Base-by-base conservation (phyloP, 2,797 vertebrate species). In the Tympanoctomys barrerae region DNA sequence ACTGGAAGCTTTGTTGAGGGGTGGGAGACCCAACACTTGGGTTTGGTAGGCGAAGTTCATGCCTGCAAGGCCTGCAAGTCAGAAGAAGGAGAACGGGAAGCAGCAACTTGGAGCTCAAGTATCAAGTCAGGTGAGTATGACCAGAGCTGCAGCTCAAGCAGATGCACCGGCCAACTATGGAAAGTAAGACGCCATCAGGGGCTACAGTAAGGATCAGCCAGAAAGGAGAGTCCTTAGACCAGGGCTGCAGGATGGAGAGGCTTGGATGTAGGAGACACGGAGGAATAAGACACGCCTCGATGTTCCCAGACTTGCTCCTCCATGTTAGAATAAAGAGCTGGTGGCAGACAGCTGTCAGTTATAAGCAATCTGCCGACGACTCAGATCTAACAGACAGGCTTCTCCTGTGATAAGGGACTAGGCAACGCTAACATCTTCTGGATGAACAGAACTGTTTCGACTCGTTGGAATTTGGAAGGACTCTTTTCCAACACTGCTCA, bases 381-480 rank as follows among this genome's bases (percentile, higher is more conserved):
- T 46, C 61, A 81, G 54, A 70, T 88, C 96, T 95, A 57, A 90
- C 94, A 54, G 46, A 77, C 52, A 86, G 77, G 59, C 8, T 88
- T 86, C 70, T 83, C 78, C 13, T 79, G 61, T 16, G 94, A 90
- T 91, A 89, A 89, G 31, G 26, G 59, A 46, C 92, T 57, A 46
- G 82, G 59, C 92, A 90, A 80, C 70, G 87, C n/a, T 87, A 95
- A 33, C 82, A 66, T 5, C 83, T 36, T 61, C 79, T 33, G 86
- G 94, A 87, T 91, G 88, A 94, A 84, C 10, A 88, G 64, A 93
- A 91, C 70, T 70, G 96, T 84, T 97, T 90, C 75, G 24, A 26
- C 80, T 87, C 92, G 64, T 7, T 94, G 95, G 54, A 91, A 95
- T 96, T 85, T 92, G 80, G 59, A 97, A 57, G 93, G 70, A 36